Evolutionary conservation across 2,797 vertebrate genomes (phyloP), one percentile per base, ranked within the genome.

Genomic region (Betta splendens): DNA sequence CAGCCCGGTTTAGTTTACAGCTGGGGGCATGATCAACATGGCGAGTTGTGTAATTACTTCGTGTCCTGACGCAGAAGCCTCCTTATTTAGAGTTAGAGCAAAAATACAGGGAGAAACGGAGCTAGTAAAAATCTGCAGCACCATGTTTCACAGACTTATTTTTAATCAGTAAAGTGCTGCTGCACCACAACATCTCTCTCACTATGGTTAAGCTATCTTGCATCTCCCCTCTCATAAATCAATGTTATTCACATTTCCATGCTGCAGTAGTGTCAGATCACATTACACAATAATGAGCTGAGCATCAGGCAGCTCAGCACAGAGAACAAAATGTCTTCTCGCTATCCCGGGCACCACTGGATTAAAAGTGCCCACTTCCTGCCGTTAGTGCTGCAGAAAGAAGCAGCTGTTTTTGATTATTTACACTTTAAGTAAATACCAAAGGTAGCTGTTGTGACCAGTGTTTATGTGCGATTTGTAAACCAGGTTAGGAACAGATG

Each of bases 351-450:
- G 25, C 5, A 29, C 33, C 20, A 26, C 10, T 64, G 5, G 54
- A 38, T n/a, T 28, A 18, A 58, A 74, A 81, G 64, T 56, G 49
- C 31, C 46, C 51, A 60, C 83, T 87, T 91, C 87, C 87, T 89
- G 84, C 79, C 77, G 58, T 88, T 52, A 53, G 4, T 16, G 5
- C 28, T 29, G 44, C 45, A 26, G 26, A 57, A 36, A 40, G n/a
- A 56, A 77, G 71, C 67, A 69, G 56, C 66, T 75, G 64, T 49
- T 57, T 52, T 16, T 65, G 55, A 38, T 75, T 81, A 79, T 76
- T 81, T 73, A 68, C 32, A 26, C 33, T 61, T 37, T 39, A 65
- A 67, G 38, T 64, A 68, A 79, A 81, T 47, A 49, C 5, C 26
- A 22, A 32, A 52, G 48, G n/a, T 66, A 28, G 47, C 22, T 55